phyloP scores from a whole-genome alignment of 2,113 vertebrate species.

The Perca schrenkii region DNA sequence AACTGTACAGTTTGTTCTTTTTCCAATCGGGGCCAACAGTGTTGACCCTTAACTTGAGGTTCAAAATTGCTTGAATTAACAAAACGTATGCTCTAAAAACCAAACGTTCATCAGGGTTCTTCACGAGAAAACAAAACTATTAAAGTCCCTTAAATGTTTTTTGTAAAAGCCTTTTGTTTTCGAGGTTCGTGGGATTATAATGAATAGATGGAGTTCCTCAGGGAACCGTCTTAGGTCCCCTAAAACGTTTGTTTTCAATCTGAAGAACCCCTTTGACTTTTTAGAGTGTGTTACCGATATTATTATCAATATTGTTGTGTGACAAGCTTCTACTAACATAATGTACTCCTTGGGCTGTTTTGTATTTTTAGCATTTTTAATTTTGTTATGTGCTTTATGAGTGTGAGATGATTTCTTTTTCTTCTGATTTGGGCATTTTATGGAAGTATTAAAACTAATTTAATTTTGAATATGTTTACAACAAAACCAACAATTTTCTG shows the following conservation, averaged over 20 bases:
- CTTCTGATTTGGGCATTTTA: slow-evolving; percentile 57
- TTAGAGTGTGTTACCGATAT: slow-evolving; percentile 61
- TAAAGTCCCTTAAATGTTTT: slow-evolving; percentile 9
- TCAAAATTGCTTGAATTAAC: slow-evolving; percentile 64
- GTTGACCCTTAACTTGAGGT: slow-evolving; percentile 33
- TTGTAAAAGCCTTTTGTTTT: slow-evolving; percentile 7
- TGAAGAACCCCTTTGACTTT: slow-evolving; percentile 67
- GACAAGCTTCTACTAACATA: slow-evolving; percentile 76
- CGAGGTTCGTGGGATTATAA: too few species aligned
- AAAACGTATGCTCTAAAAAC: slow-evolving; percentile 52
- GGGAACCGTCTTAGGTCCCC: slow-evolving; percentile 43
- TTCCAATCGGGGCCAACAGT: slow-evolving; percentile 58
- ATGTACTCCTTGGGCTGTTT: slow-evolving; percentile 75
- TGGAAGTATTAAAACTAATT: slow-evolving; percentile 45
- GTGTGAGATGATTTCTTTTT: slow-evolving; percentile 45
- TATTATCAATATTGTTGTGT: slow-evolving; percentile 77
- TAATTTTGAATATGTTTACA: slow-evolving; percentile 60
- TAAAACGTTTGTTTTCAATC: slow-evolving; percentile 48
- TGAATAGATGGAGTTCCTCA: slow-evolving; percentile 36
- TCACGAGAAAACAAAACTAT: slow-evolving; percentile 19
- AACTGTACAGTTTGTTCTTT: slow-evolving; percentile 73
- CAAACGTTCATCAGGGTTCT: slow-evolving; percentile 63
- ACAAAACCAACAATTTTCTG: slow-evolving; percentile 50
- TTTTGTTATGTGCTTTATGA: slow-evolving; percentile 70
- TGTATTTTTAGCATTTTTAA: slow-evolving; percentile 70